Evolutionary conservation across 2,888 invertebrate genomes (phyloP).

Genomic region (Lasioglossum calceatum): DNA sequence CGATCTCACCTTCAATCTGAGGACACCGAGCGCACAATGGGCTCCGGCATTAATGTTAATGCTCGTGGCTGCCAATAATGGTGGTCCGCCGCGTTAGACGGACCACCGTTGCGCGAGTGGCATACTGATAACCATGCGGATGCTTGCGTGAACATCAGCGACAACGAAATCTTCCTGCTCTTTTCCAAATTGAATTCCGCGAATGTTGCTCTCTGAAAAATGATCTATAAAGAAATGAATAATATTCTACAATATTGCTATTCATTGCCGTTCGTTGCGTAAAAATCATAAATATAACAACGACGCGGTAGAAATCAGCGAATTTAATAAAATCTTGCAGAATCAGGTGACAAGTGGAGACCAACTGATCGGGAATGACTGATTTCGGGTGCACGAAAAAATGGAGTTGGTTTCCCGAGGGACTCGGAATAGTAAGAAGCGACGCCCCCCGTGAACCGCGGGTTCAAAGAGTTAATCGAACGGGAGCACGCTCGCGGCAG

Average conservation of each 20-base stretch:
- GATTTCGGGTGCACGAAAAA: neutral
- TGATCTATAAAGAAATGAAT: no score
- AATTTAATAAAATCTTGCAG: neutral
- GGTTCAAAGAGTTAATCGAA: conserved; percentile 44
- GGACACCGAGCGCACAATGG: conserved; percentile 50
- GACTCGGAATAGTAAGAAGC: neutral
- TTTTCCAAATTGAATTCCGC: neutral
- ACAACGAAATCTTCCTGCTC: neutral
- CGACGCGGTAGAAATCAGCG: no score
- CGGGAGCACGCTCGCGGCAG: conserved; percentile 18
- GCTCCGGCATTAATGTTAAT: conserved; percentile 55
- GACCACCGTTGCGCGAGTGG: conserved; percentile 11
- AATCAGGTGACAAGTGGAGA: neutral
- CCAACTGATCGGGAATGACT: neutral
- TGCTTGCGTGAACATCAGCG: neutral
- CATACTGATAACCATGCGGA: conserved; percentile 40
- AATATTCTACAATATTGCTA: no score
- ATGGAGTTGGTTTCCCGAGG: neutral
- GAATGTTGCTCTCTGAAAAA: no score
- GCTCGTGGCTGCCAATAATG: conserved; percentile 47
- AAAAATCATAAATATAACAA: no score
- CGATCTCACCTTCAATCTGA: conserved; percentile 49
- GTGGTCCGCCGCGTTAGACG: conserved; percentile 32
- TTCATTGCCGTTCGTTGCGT: no score
- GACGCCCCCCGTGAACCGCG: neutral